Conservation (phyloP, 2,888 invertebrate species). For the Nudaria mundana region DNA sequence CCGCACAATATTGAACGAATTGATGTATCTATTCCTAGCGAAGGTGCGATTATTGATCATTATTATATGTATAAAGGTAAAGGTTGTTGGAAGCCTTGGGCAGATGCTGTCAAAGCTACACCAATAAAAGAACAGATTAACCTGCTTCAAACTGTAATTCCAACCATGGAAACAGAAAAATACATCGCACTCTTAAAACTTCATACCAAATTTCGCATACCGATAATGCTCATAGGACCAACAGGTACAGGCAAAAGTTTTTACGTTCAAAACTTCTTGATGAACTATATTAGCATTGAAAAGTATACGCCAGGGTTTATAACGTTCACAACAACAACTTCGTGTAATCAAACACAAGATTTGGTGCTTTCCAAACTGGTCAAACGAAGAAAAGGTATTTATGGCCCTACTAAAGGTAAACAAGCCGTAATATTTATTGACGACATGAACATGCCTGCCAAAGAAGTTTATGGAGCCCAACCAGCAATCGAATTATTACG, state of each 20-base stretch:
- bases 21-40: slow-evolving; percentile 88
- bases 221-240: slow-evolving; percentile 89
- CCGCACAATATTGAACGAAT: slow-evolving; percentile 82
- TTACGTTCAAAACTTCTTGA: slow-evolving; percentile 86
- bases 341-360: slow-evolving; percentile 92
- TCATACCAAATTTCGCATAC: slow-evolving; percentile 86
- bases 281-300: slow-evolving; percentile 85
- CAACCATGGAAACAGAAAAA: slow-evolving; percentile 92
- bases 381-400: slow-evolving; percentile 86
- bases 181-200: slow-evolving; percentile 87
- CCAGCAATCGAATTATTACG: slow-evolving; percentile 92
- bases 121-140: slow-evolving; percentile 82
- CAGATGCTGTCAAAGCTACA: slow-evolving; percentile 84
- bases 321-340: slow-evolving; percentile 91
- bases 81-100: slow-evolving; percentile 94
- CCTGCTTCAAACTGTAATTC: slow-evolving; percentile 88
- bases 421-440: slow-evolving; percentile 90
- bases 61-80: slow-evolving; percentile 90
- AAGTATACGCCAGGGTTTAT: slow-evolving; percentile 88
- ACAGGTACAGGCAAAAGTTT: slow-evolving; percentile 94
- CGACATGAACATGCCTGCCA: slow-evolving; percentile 93
- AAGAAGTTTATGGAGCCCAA: slow-evolving; percentile 91
- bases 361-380: slow-evolving; percentile 85
- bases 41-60: slow-evolving; percentile 91
- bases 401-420: slow-evolving; percentile 88